Evolutionary conservation across 2,888 invertebrate genomes (phyloP), one percentile per base, ranked within the genome.

Genomic region (Conus canariensis): DNA sequence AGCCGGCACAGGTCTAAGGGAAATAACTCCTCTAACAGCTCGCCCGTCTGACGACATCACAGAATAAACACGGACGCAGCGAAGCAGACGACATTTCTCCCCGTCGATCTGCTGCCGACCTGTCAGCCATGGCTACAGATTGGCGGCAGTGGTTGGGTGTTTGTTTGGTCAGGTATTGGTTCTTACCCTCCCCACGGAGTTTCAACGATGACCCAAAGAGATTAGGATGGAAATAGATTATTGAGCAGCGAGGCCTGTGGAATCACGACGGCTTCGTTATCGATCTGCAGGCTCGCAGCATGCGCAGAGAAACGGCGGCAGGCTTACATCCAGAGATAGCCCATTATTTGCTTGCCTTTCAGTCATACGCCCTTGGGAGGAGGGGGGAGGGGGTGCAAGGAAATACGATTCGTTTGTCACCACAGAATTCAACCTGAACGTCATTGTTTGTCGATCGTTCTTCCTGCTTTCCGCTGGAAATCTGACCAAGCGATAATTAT

Each of bases 171-270:
- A 74, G 74, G 74, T 74, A 74, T 22, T n/a, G 74, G 74, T n/a
- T 74, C 64, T 64, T 64, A 16, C 25, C n/a, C n/a, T n/a, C 74
- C 74, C 74, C 7, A 22, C 74, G 25, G 74, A 74, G 74, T 25
- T 74, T 25, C 74, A n/a, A 74, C 74, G 74, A 74, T 74, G 74
- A 74, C 74, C 22, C 74, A n/a, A n/a, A n/a, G 74, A 22, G 74
- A 74, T n/a, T 74, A n/a, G n/a, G 74, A n/a, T 74, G 74, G 74
- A 74, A 74, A n/a, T 74, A 25, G 74, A 74, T 74, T 74, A 74
- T 74, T 25, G 74, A 74, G n/a, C 74, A 74, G n/a, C 64, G 25
- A n/a, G n/a, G 6, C 22, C 74, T 10, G n/a, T 10, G n/a, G 74
- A 74, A 74, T 74, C 64, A 64, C 64, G 10, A 64, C 64, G 10